Conservation (phyloP, 2,888 invertebrate species). For the Nasonia oneida region DNA sequence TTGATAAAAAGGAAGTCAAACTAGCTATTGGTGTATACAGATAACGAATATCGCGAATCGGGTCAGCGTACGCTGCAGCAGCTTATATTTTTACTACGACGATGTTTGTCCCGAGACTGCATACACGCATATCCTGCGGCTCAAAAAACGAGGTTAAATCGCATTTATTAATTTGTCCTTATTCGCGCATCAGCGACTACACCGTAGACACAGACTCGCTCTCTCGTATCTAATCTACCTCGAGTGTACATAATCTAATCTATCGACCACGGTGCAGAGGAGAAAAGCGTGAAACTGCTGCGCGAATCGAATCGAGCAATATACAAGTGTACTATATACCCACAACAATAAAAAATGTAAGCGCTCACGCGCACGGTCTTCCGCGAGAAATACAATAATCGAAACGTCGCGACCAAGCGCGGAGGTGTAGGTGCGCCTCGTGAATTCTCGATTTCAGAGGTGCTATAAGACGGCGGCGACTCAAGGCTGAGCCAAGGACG, state of each 20-base stretch:
- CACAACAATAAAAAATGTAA: conserved; percentile 21
- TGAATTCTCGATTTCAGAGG: conserved; percentile 20
- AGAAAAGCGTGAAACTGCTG: not conserved
- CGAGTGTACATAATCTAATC: not conserved
- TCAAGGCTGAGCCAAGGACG: conserved; percentile 55
- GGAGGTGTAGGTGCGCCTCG: conserved; percentile 6
- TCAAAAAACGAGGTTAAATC: not conserved
- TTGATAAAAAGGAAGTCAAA: too few species aligned
- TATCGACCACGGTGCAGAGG: not conserved
- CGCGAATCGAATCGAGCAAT: not conserved
- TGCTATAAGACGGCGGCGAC: not conserved
- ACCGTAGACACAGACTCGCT: not conserved
- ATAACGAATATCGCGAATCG: not conserved
- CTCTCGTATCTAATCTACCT: not conserved
- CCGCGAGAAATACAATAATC: conserved; percentile 21
- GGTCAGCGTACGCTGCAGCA: not conserved
- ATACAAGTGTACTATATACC: not conserved
- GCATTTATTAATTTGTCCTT: conserved; percentile 19
- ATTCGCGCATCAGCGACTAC: not conserved
- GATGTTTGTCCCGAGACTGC: not conserved
- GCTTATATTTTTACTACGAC: not conserved
- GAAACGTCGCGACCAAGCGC: not conserved
- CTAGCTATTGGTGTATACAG: not conserved
- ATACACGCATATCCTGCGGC: not conserved
- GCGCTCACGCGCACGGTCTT: not conserved